Conservation (phyloP, 1,140 invertebrate species). For the Ruditapes philippinarum region DNA sequence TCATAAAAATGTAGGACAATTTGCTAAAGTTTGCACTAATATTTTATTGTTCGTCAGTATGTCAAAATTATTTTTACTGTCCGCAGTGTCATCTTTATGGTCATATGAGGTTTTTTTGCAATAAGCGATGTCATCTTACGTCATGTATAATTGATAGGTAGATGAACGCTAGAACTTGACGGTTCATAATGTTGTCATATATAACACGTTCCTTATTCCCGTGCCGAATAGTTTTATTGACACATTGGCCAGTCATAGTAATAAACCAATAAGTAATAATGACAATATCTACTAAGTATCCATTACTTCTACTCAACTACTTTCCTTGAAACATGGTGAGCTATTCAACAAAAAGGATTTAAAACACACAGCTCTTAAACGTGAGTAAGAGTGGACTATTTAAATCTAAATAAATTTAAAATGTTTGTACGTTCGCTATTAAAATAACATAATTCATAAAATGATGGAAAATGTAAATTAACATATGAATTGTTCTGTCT, state of each 20-base stretch:
- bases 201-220: background rate
- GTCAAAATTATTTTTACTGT: background rate
- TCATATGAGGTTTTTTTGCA: background rate
- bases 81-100: background rate
- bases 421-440: too few species aligned
- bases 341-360: too few species aligned
- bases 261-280: background rate
- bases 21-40: background rate
- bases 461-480: background rate
- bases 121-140: slow-evolving; percentile 14
- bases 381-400: too few species aligned
- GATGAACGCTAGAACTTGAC: background rate
- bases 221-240: background rate
- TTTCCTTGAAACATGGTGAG: too few species aligned
- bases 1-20: background rate
- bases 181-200: slow-evolving; percentile 20
- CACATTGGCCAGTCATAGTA: background rate
- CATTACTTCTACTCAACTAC: too few species aligned
- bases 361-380: too few species aligned
- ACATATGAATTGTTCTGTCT: background rate
- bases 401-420: too few species aligned
- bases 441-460: background rate
- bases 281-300: background rate
- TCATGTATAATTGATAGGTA: slow-evolving; percentile 25
- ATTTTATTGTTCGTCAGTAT: background rate